Base-by-base conservation (phyloP, 2,797 vertebrate species). In the Karalla daura region DNA sequence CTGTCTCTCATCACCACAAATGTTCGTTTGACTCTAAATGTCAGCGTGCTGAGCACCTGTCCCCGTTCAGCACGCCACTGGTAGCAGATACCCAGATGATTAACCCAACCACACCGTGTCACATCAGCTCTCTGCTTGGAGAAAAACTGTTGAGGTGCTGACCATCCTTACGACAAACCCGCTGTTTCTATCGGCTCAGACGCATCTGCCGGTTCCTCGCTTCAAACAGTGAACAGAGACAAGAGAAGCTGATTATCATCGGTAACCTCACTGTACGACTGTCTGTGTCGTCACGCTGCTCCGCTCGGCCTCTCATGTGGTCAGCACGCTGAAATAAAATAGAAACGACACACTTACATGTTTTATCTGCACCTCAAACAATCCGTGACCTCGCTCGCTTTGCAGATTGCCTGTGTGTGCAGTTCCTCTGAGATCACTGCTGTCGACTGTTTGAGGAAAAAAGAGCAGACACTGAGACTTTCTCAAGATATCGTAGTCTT, bases 1-100 rank as follows among this genome's bases (percentile, higher is more conserved):
- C 49, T 62, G 68, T 66, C 80, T 80, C 66, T 80, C 45, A 51
- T 84, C 74, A 90, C 81, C 84, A 74, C 76, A 80, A 71, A 62
- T 3, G 10, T 25, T 70, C 15, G 23, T 60, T 44, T 74, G 49
- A 68, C 24, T 43, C 40, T 7, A 44, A 39, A 71, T 7, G 0
- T 45, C 21, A 51, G 18, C 18, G 3, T 40, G 50, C 37, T 39
- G 24, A 68, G 28, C 47, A 62, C n/a, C 46, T 76, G 70, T 43
- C 62, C 55, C 47, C 50, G 53, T 44, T 53, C 68, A 79, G 69
- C 13, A 0, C 71, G 74, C 79, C 44, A 49, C 54, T 52, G 30
- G 58, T 4, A 53, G 80, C 76, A 81, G 28, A 67, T 53, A 18
- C 43, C 21, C 10, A 41, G 23, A 2, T 5, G 25, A 47, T 50